Evolutionary conservation across 1,140 invertebrate genomes (phyloP).

Genomic region (Brachionus rubens): DNA sequence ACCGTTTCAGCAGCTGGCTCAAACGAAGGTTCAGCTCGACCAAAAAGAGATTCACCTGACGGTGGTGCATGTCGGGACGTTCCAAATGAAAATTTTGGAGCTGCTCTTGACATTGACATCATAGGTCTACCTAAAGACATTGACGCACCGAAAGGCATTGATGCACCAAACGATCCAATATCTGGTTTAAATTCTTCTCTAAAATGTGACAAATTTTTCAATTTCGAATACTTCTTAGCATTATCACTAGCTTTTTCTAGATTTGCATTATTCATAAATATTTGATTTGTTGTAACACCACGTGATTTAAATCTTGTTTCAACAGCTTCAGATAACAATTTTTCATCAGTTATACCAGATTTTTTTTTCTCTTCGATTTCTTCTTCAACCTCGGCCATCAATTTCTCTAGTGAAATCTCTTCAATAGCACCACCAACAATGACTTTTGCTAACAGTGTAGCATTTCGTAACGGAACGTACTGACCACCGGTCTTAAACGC

Average conservation of each 20-base stretch:
- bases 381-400: slow-evolving; percentile 52
- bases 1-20: neutral
- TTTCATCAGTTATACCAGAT: neutral
- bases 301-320: neutral
- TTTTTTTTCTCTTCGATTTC: slow-evolving; percentile 49
- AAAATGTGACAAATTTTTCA: neutral
- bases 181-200: slow-evolving; percentile 11
- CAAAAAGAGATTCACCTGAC: neutral
- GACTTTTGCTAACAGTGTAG: slow-evolving; percentile 50
- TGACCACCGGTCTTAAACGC: slow-evolving; percentile 55
- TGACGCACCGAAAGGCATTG: too few relatives aligned
- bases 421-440: slow-evolving; percentile 54
- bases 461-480: slow-evolving; percentile 52
- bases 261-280: slow-evolving; percentile 6
- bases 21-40: neutral
- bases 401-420: slow-evolving; percentile 53
- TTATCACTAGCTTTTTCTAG: slow-evolving; percentile 8
- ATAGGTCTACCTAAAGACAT: too few relatives aligned
- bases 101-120: too few relatives aligned
- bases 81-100: too few relatives aligned
- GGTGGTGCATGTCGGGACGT: too few relatives aligned
- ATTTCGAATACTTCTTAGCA: slow-evolving; percentile 9
- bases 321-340: slow-evolving; percentile 8
- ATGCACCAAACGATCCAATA: too few relatives aligned
- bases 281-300: slow-evolving; percentile 5